phyloP scores from a whole-genome alignment of 2,797 vertebrate species.

The Phoxinus dragarum region DNA sequence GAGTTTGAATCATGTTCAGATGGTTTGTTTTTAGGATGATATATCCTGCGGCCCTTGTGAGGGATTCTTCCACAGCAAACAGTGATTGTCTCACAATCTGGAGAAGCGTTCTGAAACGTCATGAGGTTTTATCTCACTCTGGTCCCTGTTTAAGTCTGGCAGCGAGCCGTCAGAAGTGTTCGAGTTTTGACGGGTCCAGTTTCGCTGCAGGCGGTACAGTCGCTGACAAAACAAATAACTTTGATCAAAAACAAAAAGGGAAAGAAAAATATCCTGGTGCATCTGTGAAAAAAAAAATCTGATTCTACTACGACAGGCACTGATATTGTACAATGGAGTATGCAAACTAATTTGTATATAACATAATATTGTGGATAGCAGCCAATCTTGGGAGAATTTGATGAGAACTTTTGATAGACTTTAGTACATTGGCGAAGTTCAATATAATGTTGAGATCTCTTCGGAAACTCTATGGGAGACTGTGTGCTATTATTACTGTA shows the following conservation, averaged over 20 bases:
- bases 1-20: conserved; percentile 3
- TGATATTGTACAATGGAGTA: background rate
- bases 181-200: background rate
- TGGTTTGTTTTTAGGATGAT: background rate
- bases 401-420: background rate
- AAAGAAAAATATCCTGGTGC: background rate
- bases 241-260: background rate
- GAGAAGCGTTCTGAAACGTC: background rate
- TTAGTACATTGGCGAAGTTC: background rate
- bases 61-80: background rate
- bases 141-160: background rate
- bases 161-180: background rate
- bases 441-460: background rate
- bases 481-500: background rate
- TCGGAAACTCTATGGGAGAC: background rate
- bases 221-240: background rate
- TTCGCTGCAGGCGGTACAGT: background rate
- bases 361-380: too few relatives aligned
- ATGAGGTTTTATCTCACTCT: background rate
- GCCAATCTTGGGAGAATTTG: background rate
- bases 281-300: background rate
- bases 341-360: background rate
- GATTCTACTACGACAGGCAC: background rate
- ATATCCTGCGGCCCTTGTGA: background rate
- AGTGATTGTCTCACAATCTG: background rate